Percentiles rank a stretch among this genome's conserved stretches.
Evolutionary conservation across 37 sponge, comb jelly and placozoan species (phyloP).

Genomic region (Haliclona indistincta): DNA sequence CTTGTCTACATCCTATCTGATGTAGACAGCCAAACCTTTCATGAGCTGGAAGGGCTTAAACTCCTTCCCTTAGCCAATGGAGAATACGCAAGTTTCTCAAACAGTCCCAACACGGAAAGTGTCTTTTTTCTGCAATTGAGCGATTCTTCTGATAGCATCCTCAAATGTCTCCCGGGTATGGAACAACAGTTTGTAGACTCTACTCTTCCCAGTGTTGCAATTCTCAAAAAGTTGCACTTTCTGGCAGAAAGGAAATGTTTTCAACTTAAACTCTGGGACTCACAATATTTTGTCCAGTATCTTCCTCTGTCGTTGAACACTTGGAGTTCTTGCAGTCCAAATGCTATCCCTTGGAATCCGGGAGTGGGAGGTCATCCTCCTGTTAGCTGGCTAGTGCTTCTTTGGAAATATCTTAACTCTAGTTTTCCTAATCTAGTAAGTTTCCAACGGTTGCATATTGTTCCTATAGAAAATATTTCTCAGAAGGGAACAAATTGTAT

Average conservation of each 20-base stretch:
- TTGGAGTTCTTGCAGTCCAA: background rate
- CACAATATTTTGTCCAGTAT: slow-evolving; percentile 4
- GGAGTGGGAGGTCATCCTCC: slow-evolving; percentile 29
- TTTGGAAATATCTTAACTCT: slow-evolving; percentile 57
- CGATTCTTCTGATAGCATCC: background rate
- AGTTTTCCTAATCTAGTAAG: background rate
- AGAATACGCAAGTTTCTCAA: background rate
- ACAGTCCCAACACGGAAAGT: too few species aligned
- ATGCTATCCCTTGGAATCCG: slow-evolving; percentile 27
- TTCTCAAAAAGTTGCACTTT: background rate
- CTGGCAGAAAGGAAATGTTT: background rate
- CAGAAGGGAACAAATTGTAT: background rate
- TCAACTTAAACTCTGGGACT: slow-evolving; percentile 8
- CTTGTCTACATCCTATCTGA: slow-evolving; percentile 36
- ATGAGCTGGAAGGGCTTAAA: slow-evolving; percentile 25
- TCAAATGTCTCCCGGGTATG: slow-evolving; percentile 27
- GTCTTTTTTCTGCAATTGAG: slow-evolving; percentile 1
- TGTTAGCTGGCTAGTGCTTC: slow-evolving; percentile 25
- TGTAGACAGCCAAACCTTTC: background rate
- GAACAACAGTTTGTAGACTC: background rate
- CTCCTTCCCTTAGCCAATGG: slow-evolving; percentile 25
- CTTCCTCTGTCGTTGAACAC: slow-evolving; percentile 30
- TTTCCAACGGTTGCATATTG: slow-evolving; percentile 13
- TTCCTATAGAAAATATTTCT: slow-evolving; percentile 1
- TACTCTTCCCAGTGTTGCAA: background rate